phyloP scores from a whole-genome alignment of 2,113 vertebrate species.

The Ptyas mucosa region DNA sequence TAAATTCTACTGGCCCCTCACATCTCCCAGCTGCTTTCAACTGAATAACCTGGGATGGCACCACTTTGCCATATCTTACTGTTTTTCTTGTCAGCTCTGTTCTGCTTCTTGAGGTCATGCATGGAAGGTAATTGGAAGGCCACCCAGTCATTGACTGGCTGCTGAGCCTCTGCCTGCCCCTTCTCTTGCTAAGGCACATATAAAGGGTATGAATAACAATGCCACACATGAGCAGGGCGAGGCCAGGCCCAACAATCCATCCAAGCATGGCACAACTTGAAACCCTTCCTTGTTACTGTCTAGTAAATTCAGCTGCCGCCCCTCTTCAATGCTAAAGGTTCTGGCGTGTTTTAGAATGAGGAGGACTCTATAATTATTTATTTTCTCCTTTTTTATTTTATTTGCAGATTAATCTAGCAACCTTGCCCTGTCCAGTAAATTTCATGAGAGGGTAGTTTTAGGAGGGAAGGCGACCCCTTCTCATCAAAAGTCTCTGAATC shows the following conservation, averaged over 20 bases:
- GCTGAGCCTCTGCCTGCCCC: neutral
- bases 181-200: neutral
- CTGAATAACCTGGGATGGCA: neutral
- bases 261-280: constrained; percentile 4
- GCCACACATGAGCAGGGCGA: constrained; percentile 31
- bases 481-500: neutral
- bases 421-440: neutral
- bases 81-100: too few relatives aligned
- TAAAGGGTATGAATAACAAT: constrained; percentile 5
- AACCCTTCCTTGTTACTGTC: constrained; percentile 5
- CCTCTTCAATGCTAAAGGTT: neutral
- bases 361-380: neutral
- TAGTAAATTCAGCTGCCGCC: neutral
- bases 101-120: neutral
- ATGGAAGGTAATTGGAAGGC: neutral
- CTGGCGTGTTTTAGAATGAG: neutral
- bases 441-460: neutral
- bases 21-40: neutral
- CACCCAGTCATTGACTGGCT: neutral
- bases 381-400: neutral
- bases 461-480: neutral
- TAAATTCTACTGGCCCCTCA: too few relatives aligned
- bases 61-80: too few relatives aligned
- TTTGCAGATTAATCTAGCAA: neutral
- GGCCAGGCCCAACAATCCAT: constrained; percentile 4